A percentile compares a stretch with the other conserved stretches of the same genome.
Conservation (phyloP, 2,888 invertebrate genomes). For the Gymnoscelis rufifasciata region DNA sequence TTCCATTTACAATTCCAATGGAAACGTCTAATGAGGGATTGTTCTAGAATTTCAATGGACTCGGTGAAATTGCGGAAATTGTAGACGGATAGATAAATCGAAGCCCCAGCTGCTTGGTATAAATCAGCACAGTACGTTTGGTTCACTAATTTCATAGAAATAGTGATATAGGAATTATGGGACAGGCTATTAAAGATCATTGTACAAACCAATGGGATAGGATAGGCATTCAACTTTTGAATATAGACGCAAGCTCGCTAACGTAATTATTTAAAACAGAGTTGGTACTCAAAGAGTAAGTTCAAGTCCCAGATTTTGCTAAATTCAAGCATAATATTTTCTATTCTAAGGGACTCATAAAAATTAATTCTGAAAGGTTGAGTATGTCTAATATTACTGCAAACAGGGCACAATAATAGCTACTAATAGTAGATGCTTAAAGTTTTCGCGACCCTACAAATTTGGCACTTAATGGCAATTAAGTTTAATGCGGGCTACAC, state of each 20-base stretch:
- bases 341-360: no score
- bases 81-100: constrained; percentile 1
- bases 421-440: no score
- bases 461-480: not conserved
- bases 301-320: no score
- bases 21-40: constrained; percentile 23
- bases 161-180: constrained; percentile 2
- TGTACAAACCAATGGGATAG: constrained; percentile 6
- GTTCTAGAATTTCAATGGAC: constrained; percentile 14
- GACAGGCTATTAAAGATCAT: constrained; percentile 7
- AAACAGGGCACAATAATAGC: no score
- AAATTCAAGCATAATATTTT: no score
- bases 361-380: no score
- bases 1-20: constrained; percentile 23
- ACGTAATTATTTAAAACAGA: no score
- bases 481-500: not conserved
- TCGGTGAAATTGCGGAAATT: constrained; percentile 6
- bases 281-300: no score
- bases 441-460: no score
- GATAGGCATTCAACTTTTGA: constrained; percentile 5
- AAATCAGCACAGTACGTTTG: not conserved
- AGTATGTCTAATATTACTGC: no score
- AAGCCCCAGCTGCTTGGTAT: constrained; percentile 1
- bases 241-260: no score
- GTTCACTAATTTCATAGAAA: constrained; percentile 2